These are phyloP conservation scores for Phodopus roborovskii DNA, from an alignment of 2,113 vertebrate genomes.

Conservation along the genomic window DNA sequence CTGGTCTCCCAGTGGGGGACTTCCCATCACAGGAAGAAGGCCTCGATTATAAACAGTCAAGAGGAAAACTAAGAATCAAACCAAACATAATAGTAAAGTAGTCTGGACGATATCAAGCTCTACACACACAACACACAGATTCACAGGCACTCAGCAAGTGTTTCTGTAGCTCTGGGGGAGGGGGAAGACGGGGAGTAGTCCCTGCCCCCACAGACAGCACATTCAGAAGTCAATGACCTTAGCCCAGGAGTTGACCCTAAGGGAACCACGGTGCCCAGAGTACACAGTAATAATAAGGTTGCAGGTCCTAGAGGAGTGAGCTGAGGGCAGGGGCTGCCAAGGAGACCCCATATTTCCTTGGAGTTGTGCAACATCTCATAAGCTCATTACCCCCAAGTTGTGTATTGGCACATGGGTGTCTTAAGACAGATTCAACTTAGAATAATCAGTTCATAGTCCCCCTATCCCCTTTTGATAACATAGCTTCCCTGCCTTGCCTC, in stretches of 20 bases:
- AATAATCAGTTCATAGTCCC: neutral
- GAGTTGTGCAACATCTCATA: neutral
- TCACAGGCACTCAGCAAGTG: constrained; percentile 16
- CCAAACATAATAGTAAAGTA: neutral
- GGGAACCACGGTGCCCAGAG: neutral
- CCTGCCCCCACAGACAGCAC: neutral
- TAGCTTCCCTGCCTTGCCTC: neutral
- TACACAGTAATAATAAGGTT: neutral
- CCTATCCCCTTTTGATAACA: neutral
- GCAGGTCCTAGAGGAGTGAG: neutral
- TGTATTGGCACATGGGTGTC: neutral
- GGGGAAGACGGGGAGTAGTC: neutral
- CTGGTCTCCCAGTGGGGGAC: neutral
- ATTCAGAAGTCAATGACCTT: neutral
- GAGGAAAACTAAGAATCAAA: constrained; percentile 60
- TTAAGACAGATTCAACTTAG: neutral
- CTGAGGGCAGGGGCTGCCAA: neutral
- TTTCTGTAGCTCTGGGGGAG: neutral
- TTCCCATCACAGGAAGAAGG: constrained; percentile 53
- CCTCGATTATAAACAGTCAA: constrained; percentile 41
- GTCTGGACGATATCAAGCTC: neutral
- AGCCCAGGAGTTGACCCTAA: neutral
- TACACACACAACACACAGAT: neutral
- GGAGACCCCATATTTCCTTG: neutral
- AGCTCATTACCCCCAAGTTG: neutral